Conservation (phyloP, 2,888 invertebrate genomes). For the Andrena minutula region DNA sequence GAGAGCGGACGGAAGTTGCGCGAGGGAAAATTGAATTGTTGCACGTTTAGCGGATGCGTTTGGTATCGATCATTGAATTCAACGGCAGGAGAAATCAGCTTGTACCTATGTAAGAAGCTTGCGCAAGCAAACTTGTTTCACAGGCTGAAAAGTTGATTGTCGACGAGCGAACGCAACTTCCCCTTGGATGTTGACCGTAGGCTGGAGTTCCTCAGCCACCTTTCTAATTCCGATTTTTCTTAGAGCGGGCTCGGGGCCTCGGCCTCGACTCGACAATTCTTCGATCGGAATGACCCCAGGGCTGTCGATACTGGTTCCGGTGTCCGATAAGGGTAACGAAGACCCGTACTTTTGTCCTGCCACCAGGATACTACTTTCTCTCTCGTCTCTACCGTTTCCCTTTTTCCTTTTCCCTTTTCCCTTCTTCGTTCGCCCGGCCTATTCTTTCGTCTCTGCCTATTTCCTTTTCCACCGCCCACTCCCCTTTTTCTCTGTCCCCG, state of each 20-base stretch:
- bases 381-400: slow-evolving; percentile 42
- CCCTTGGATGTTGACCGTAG: slow-evolving; percentile 1
- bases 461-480: slow-evolving; percentile 50
- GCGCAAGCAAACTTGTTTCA: too few relatives aligned
- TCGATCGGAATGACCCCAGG: slow-evolving; percentile 68
- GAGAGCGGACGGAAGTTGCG: slow-evolving; percentile 2
- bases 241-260: slow-evolving; percentile 28
- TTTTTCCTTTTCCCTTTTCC: background rate
- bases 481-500: slow-evolving; percentile 24
- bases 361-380: slow-evolving; percentile 56
- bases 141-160: background rate
- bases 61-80: slow-evolving; percentile 5
- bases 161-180: background rate
- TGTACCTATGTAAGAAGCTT: background rate
- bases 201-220: slow-evolving; percentile 16
- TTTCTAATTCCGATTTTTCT: slow-evolving; percentile 57
- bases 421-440: slow-evolving; percentile 33
- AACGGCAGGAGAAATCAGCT: background rate
- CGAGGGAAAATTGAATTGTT: slow-evolving; percentile 18
- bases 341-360: slow-evolving; percentile 72
- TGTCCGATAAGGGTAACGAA: slow-evolving; percentile 75
- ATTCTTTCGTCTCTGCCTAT: slow-evolving; percentile 54
- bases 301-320: slow-evolving; percentile 71
- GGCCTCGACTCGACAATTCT: slow-evolving; percentile 56
- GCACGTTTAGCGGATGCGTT: slow-evolving; percentile 1